A percentile compares a stretch with the other conserved stretches of the same genome.
Evolutionary conservation across 2,113 vertebrate species (phyloP).

Genomic region (Triplophysa rosa): DNA sequence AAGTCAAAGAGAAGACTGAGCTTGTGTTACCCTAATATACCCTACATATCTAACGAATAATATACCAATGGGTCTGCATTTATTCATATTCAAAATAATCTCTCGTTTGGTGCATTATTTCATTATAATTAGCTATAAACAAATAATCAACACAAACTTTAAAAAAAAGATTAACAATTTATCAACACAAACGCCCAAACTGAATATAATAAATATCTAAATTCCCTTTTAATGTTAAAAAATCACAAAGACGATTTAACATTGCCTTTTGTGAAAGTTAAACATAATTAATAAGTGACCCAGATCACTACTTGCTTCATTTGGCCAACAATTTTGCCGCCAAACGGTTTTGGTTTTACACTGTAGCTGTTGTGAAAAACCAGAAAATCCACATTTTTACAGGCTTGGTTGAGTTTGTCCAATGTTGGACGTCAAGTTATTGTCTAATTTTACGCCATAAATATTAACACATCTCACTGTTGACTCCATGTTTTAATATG

Average conservation of each 20-base stretch:
- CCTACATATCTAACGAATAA: too few species aligned
- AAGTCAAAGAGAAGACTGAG: too few species aligned
- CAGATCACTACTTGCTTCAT: neutral
- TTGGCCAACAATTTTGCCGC: neutral
- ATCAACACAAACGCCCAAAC: too few species aligned
- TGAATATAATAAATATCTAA: neutral
- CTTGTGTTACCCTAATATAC: too few species aligned
- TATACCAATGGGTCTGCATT: too few species aligned
- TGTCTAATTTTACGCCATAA: neutral
- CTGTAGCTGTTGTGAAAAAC: neutral
- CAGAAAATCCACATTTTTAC: slow-evolving; percentile 9
- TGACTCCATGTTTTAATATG: neutral
- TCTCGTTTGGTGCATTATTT: too few species aligned
- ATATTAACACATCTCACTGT: neutral
- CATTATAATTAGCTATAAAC: too few species aligned
- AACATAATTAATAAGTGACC: neutral
- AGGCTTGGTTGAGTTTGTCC: neutral
- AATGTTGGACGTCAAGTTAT: neutral
- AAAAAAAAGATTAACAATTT: neutral
- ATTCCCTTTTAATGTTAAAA: too few species aligned
- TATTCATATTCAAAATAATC: too few species aligned
- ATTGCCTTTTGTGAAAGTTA: too few species aligned
- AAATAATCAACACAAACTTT: neutral
- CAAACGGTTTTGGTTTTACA: neutral
- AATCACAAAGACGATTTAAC: too few species aligned